Evolutionary conservation across 2,797 vertebrate genomes (phyloP).

Genomic region (Lagodon rhomboides): DNA sequence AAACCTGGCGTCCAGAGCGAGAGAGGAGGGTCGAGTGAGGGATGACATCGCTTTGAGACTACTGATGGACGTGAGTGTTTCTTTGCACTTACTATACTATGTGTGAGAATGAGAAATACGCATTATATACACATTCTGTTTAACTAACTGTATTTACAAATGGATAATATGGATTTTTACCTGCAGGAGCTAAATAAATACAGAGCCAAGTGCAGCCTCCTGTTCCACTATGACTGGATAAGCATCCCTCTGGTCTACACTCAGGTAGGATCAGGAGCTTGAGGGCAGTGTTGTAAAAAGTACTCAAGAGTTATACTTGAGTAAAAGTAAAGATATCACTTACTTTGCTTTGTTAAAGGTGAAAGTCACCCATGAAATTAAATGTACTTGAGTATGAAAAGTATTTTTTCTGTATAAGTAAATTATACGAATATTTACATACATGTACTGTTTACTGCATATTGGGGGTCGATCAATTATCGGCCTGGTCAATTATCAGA

Average conservation of each 20-base stretch:
- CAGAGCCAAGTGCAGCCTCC: conserved; percentile 90
- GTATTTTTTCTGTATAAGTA: no score
- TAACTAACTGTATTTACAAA: background rate
- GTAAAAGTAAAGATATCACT: no score
- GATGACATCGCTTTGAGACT: conserved; percentile 90
- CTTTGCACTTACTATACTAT: background rate
- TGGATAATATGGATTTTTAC: background rate
- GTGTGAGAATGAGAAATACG: background rate
- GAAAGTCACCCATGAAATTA: no score
- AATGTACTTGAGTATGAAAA: no score
- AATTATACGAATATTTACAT: no score
- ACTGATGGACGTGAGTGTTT: conserved; percentile 89
- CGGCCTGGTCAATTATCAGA: no score
- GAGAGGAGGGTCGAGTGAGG: conserved; percentile 87
- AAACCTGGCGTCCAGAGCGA: conserved; percentile 89
- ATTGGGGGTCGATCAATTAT: no score
- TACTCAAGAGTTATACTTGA: background rate
- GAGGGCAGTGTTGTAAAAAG: no score
- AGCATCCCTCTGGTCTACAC: conserved; percentile 94
- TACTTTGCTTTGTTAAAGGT: no score
- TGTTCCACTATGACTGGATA: conserved; percentile 96
- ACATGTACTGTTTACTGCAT: no score
- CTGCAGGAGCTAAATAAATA: conserved; percentile 93
- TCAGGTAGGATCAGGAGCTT: conserved; percentile 74
- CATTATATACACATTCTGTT: background rate